phyloP scores from a whole-genome alignment of 2,888 invertebrate species.

The Sipha maydis region DNA sequence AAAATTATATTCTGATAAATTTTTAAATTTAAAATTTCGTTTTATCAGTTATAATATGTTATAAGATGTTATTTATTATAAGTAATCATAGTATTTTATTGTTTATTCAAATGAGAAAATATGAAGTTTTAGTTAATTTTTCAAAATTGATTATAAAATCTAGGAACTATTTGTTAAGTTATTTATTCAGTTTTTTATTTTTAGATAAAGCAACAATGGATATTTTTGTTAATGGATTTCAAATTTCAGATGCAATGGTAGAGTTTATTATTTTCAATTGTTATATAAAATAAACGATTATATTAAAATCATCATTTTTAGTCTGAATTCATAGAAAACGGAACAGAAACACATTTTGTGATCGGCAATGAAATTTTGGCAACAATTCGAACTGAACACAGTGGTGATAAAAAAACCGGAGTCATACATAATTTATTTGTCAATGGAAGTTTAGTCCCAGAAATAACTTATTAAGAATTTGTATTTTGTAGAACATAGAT shows the following conservation, averaged over 20 bases:
- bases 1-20: no score
- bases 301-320: slow-evolving; percentile 66
- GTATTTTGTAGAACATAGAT: neutral
- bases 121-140: no score
- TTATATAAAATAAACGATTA: slow-evolving; percentile 39
- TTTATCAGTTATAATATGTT: no score
- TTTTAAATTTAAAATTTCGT: no score
- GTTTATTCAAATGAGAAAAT: no score
- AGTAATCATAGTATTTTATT: no score
- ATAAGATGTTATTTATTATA: no score
- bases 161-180: neutral
- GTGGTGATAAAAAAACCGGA: slow-evolving; percentile 73
- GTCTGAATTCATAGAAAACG: slow-evolving; percentile 85
- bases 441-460: slow-evolving; percentile 66
- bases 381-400: slow-evolving; percentile 71
- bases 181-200: slow-evolving; percentile 13
- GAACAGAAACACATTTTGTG: slow-evolving; percentile 84
- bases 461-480: slow-evolving; percentile 1
- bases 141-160: no score
- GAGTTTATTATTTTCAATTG: slow-evolving; percentile 64
- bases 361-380: slow-evolving; percentile 70
- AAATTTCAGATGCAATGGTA: slow-evolving; percentile 74
- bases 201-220: slow-evolving; percentile 80
- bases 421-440: slow-evolving; percentile 73
- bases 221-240: slow-evolving; percentile 80